Percentiles rank a stretch among this genome's conserved stretches.
These are phyloP conservation scores for Diadumene lineata DNA, from an alignment of 92 coral and sea anemone species.

Conservation along the genomic window DNA sequence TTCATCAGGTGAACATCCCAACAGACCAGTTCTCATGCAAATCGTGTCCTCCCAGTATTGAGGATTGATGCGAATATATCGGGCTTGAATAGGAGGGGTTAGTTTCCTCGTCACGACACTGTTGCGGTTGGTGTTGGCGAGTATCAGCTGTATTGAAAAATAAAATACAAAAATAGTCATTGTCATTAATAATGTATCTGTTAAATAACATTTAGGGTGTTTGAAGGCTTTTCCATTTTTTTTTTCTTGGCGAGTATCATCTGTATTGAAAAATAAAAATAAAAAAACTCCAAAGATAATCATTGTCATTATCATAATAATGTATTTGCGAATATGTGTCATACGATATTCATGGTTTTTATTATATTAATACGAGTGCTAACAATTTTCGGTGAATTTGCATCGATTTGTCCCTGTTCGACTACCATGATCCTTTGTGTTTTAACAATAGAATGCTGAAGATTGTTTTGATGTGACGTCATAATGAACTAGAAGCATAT, in stretches of 20 bases:
- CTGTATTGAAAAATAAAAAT: background rate
- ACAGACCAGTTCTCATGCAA: constrained; percentile 64
- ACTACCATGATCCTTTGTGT: too few species aligned
- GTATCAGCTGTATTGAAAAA: constrained; percentile 39
- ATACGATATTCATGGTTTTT: too few species aligned
- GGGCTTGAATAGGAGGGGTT: constrained; percentile 51
- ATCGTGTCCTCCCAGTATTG: constrained; percentile 72
- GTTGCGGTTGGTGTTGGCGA: constrained; percentile 48
- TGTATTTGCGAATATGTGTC: too few species aligned
- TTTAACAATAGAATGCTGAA: background rate
- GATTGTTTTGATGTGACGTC: background rate
- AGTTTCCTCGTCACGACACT: constrained; percentile 30
- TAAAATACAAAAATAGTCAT: background rate
- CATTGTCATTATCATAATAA: too few species aligned
- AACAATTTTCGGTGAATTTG: too few species aligned
- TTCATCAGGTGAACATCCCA: constrained; percentile 63
- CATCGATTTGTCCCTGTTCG: too few species aligned
- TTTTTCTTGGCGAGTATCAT: background rate
- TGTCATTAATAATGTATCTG: background rate
- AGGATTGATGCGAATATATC: constrained; percentile 68
- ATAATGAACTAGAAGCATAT: background rate
- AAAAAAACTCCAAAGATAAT: too few species aligned
- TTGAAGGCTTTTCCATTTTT: too few species aligned
- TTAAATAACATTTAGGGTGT: too few species aligned
- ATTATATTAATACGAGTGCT: too few species aligned